Evolutionary conservation across 2,113 vertebrate species (phyloP).

Genomic region (Polyodon spathula): DNA sequence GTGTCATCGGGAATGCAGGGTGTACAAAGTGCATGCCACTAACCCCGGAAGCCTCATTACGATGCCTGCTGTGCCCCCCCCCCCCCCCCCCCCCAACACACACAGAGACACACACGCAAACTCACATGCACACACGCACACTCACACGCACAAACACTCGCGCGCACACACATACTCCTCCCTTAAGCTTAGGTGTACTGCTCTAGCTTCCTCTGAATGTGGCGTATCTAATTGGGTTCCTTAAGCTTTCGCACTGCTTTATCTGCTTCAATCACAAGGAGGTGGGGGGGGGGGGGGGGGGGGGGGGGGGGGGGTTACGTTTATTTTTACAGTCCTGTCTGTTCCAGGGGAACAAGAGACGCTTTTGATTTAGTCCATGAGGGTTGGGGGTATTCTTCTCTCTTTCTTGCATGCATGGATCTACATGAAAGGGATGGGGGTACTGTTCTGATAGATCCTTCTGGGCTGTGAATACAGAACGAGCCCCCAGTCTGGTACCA

Average conservation of each 20-base stretch:
- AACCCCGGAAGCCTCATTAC: too few species aligned
- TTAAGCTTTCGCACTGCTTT: conserved; percentile 20
- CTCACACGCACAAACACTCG: conserved; percentile 22
- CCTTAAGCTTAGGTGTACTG: conserved; percentile 15
- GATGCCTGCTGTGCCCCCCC: too few species aligned
- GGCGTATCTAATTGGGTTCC: conserved; percentile 22
- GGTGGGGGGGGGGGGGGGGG: too few species aligned
- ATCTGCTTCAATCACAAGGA: conserved; percentile 29
- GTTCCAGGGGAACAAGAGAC: conserved; percentile 39
- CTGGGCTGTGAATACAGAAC: too few species aligned
- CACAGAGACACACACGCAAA: conserved; percentile 8
- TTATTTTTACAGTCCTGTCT: conserved; percentile 54
- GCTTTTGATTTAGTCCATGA: conserved; percentile 42
- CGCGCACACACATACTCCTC: conserved; percentile 6
- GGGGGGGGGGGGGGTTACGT: conserved; percentile 32
- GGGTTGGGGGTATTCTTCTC: conserved; percentile 47
- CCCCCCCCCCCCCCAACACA: too few species aligned
- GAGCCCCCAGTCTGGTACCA: too few species aligned
- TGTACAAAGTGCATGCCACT: conserved; percentile 53
- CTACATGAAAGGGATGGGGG: conserved; percentile 27
- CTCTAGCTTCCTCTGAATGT: conserved; percentile 33
- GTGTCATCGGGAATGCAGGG: conserved; percentile 26
- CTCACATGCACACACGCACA: conserved; percentile 4
- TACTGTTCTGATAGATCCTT: too few species aligned
- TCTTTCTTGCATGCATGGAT: conserved; percentile 30